A percentile compares a stretch with the other conserved stretches of the same genome.
phyloP scores from a whole-genome alignment of 2,888 invertebrate genomes.

The Hydroisotoma schaefferi region DNA sequence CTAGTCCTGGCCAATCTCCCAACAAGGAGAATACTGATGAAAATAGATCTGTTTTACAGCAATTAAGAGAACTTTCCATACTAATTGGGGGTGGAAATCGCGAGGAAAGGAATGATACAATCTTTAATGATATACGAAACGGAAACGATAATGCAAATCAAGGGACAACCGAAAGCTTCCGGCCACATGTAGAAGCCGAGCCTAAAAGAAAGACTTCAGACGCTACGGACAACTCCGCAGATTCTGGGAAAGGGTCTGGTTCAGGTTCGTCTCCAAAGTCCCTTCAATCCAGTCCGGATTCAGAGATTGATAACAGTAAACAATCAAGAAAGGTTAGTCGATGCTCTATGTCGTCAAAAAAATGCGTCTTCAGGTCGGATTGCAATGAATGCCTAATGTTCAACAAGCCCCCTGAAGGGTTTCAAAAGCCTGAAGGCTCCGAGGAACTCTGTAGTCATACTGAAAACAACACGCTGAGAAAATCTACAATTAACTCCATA shows the following conservation, averaged over 20 bases:
- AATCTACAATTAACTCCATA: conserved; percentile 9
- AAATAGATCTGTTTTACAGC: conserved; percentile 40
- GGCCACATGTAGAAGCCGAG: conserved; percentile 9
- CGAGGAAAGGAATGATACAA: conserved; percentile 4
- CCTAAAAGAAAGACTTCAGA: conserved; percentile 34
- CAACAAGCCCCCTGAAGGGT: conserved; percentile 10
- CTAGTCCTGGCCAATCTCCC: not conserved
- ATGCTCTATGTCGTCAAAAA: conserved; percentile 12
- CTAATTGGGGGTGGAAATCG: conserved; percentile 35
- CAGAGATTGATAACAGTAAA: conserved; percentile 13
- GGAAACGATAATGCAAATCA: not conserved
- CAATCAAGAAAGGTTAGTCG: conserved; percentile 14
- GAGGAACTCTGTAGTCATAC: conserved; percentile 29
- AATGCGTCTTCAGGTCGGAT: conserved; percentile 32
- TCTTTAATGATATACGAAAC: not conserved
- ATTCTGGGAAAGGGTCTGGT: conserved; percentile 46
- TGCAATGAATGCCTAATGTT: conserved; percentile 33
- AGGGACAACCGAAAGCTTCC: not conserved
- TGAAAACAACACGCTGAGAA: not conserved
- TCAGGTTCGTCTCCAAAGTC: conserved; percentile 19
- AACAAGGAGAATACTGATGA: too few relatives aligned
- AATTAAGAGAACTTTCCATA: conserved; percentile 40
- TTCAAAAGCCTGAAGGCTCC: conserved; percentile 29
- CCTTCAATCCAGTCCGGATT: conserved; percentile 23
- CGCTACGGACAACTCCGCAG: conserved; percentile 39